Percentiles rank a stretch among this genome's conserved stretches.
Evolutionary conservation across 2,888 invertebrate genomes (phyloP).

Genomic region (Folsomia candida): DNA sequence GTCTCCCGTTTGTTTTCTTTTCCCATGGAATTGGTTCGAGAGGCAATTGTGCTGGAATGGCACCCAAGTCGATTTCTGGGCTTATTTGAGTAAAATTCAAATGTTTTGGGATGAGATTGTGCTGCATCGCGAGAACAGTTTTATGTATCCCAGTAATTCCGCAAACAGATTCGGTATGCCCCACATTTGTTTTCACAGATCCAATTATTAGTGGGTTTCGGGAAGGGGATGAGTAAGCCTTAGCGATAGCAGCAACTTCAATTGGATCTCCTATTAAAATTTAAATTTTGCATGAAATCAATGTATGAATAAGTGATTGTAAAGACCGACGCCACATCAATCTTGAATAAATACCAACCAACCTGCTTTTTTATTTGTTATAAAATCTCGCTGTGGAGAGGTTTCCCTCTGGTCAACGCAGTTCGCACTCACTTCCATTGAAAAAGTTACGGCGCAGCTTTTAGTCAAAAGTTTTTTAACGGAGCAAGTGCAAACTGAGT

Average conservation of each 20-base stretch:
- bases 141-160: constrained; percentile 30
- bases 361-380: no score
- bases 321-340: no score
- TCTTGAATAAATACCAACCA: no score
- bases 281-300: no score
- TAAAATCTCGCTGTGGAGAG: no score
- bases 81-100: constrained; percentile 21
- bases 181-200: constrained; percentile 30
- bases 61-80: constrained; percentile 19
- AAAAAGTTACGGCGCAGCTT: no score
- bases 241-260: constrained; percentile 15
- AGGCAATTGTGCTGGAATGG: constrained; percentile 21
- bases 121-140: constrained; percentile 22
- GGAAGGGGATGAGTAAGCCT: constrained; percentile 16
- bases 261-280: constrained; percentile 12
- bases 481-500: no score
- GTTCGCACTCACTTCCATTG: no score
- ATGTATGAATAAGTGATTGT: no score
- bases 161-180: constrained; percentile 27
- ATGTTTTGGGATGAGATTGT: constrained; percentile 25
- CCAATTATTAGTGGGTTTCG: constrained; percentile 16
- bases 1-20: neutral
- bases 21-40: constrained; percentile 15
- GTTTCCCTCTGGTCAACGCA: no score
- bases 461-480: no score